Evolutionary conservation across 2,113 vertebrate species (phyloP), one percentile per base, ranked within the genome.

Genomic region (Bombycilla garrulus): DNA sequence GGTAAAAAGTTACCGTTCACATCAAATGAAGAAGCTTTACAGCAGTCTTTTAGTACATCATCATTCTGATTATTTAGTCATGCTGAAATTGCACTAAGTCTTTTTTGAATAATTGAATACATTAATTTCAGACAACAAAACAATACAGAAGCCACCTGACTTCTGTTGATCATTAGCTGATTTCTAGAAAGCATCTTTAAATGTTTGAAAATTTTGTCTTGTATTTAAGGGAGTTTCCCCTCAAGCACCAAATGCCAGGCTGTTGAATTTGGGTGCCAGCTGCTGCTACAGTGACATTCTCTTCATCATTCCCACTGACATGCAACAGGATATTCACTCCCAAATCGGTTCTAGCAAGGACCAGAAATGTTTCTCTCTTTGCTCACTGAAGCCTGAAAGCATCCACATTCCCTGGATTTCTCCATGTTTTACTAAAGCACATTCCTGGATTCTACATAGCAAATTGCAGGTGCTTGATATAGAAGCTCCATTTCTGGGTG

Each of bases 211-310:
- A 48, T 15, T 20, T 29, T 64, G 15, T 20, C 1, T 88, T 25
- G 22, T 35, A 19, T 74, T 29, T 44, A 33, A 71, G n/a, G 24
- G 31, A 31, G 15, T 48, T 62, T 53, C 10, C 58, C 42, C 38
- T 56, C 28, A 50, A 78, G 54, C 60, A 56, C 28, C 57, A 7
- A 58, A 19, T 33, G 28, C 58, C 84, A 38, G 38, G 57, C 58
- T 77, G 23, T 16, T 81, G 69, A 40, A 72, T 58, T 48, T 40
- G n/a, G 50, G 50, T 17, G 9, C 21, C 56, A 70, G 54, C 50
- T 88, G 58, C 74, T 64, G 0, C 0, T 11, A 5, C 31, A n/a
- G 0, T 45, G 64, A 56, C 6, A 2, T 56, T 69, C 69, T 86
- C 50, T 79, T 51, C 23, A 7, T 31, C 45, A 60, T 54, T 78